Base-by-base conservation (phyloP, 64 coral and sea anemone species). In the Trachythela sp. region DNA sequence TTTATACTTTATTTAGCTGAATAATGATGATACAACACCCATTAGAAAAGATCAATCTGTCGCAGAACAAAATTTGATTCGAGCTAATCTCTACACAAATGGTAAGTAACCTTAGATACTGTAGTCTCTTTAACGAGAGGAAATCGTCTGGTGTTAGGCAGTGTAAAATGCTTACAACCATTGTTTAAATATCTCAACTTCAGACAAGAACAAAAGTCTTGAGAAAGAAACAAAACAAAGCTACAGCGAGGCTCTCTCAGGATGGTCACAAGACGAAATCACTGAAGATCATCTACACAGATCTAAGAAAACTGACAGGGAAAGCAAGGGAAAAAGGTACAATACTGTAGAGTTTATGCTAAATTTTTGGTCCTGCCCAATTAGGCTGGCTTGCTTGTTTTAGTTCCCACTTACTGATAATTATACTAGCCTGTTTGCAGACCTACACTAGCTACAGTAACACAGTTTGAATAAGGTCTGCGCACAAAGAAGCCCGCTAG, bases 71-170 rank as follows among this genome's bases (percentile, higher is more conserved):
- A 94, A 88, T 88, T 86, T 99, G 41, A 40, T 99, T 8, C 60
- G 91, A 83, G 93, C 91, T 40, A 99, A 99, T 54, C 89, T 99
- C 29, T 99, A 94, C 54, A 94, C 90, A 87, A 93, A 87, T 91
- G 96, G 96, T 99, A 86, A 76, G 48, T 68, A 54, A 17, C 0
- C 26, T n/a, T 17, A 39, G 5, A 31, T 34, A 48, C n/a, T 43
- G n/a, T n/a, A 50, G 0, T 26, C 13, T 54, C 14, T 35, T 48
- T 33, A 48, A 8, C 22, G 6, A 14, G 13, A 49, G 13, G 39
- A n/a, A n/a, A n/a, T n/a, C n/a, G n/a, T n/a, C n/a, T n/a, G n/a
- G n/a, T n/a, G n/a, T n/a, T n/a, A n/a, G n/a, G n/a, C n/a, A n/a
- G n/a, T n/a, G n/a, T n/a, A n/a, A n/a, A n/a, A 31, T 27, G n/a